Evolutionary conservation across 2,888 invertebrate species (phyloP).

Genomic region (Nemotelus pantherinus): DNA sequence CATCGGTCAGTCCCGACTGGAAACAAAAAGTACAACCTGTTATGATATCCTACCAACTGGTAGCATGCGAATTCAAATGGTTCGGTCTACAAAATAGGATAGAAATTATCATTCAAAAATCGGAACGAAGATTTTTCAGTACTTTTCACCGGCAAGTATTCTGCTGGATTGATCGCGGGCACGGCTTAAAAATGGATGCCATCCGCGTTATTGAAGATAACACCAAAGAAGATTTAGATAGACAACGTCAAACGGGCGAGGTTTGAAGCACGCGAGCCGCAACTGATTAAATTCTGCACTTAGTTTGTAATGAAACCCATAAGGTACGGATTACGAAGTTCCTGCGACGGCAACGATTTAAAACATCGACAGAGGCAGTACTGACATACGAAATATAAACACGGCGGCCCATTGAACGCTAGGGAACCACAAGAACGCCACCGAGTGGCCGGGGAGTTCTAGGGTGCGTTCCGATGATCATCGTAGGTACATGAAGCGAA

Average conservation of each 20-base stretch:
- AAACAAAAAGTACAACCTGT: conserved; percentile 81
- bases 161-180: conserved; percentile 99
- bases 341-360: conserved; percentile 6
- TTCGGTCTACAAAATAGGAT: conserved; percentile 91
- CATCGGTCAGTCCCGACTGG: conserved; percentile 83
- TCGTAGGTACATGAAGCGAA: too few species aligned
- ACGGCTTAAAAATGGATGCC: conserved; percentile 97
- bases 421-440: too few species aligned
- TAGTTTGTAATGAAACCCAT: conserved; percentile 11
- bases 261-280: conserved; percentile 92
- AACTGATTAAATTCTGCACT: conserved; percentile 68
- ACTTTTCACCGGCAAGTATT: conserved; percentile 99
- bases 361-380: too few species aligned
- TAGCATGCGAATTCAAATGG: conserved; percentile 98
- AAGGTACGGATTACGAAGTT: conserved; percentile 18
- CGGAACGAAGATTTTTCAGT: conserved; percentile 93
- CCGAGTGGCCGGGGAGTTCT: too few species aligned
- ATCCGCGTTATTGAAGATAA: conserved; percentile 95
- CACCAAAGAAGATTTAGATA: conserved; percentile 93
- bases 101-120: conserved; percentile 92
- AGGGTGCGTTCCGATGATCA: too few species aligned
- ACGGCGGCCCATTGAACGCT: too few species aligned
- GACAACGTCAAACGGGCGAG: conserved; percentile 84
- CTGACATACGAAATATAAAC: too few species aligned
- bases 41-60: conserved; percentile 98